These are phyloP conservation scores for Monochamus alternatus DNA, from an alignment of 2,888 invertebrate genomes.

Conservation along the genomic window DNA sequence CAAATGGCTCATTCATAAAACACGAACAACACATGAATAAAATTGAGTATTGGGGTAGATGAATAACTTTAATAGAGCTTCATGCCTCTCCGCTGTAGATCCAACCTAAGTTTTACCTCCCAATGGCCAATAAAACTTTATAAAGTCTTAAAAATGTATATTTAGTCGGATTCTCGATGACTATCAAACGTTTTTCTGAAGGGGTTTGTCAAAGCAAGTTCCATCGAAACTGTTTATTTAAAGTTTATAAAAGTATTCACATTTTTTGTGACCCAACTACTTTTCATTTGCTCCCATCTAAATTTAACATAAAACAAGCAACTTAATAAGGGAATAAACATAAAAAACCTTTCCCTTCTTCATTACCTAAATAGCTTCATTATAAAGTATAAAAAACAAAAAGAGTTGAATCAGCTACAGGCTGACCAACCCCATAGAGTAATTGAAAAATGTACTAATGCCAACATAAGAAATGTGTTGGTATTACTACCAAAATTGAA, in stretches of 20 bases:
- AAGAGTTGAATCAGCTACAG: too few relatives aligned
- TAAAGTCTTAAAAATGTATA: conserved; percentile 51
- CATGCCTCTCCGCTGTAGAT: conserved; percentile 30
- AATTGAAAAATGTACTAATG: too few relatives aligned
- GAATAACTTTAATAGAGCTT: conserved; percentile 53
- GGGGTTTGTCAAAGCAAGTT: conserved; percentile 42
- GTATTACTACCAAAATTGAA: too few relatives aligned
- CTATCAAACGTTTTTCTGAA: conserved; percentile 47
- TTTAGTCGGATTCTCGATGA: conserved; percentile 47
- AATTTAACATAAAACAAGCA: neutral
- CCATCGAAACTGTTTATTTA: conserved; percentile 36
- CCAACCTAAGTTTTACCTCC: conserved; percentile 43
- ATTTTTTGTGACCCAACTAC: neutral
- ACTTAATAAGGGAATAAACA: neutral
- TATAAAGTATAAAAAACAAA: too few relatives aligned
- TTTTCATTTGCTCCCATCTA: neutral
- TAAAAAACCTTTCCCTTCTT: neutral
- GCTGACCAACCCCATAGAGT: too few relatives aligned
- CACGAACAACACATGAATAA: conserved; percentile 67
- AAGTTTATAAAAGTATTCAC: neutral
- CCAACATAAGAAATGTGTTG: too few relatives aligned
- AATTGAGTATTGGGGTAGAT: conserved; percentile 58
- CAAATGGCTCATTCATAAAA: conserved; percentile 71
- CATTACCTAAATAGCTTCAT: neutral
- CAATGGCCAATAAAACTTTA: conserved; percentile 49